Percentiles rank a stretch among this genome's conserved stretches.
These are phyloP conservation scores for Phaethon lepturus DNA, from an alignment of 2,113 vertebrate genomes.

Conservation along the genomic window DNA sequence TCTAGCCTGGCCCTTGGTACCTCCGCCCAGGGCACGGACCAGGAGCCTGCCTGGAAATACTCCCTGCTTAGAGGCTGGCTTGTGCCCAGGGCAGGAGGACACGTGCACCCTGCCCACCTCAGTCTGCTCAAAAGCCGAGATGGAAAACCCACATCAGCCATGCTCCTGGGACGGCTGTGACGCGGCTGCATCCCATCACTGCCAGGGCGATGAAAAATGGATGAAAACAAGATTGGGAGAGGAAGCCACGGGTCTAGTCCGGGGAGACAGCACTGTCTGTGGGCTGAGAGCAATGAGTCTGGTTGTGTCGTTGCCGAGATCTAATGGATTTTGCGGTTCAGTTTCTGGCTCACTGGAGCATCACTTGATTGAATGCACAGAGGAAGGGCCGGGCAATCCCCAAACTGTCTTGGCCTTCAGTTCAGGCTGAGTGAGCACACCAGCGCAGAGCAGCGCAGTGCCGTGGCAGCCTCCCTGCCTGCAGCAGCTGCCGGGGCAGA, in stretches of 20 bases:
- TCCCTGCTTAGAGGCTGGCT: neutral
- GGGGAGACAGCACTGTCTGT: neutral
- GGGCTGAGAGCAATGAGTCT: neutral
- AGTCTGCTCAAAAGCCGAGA: neutral
- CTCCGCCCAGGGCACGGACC: accelerated
- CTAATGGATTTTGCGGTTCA: neutral
- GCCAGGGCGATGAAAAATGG: neutral
- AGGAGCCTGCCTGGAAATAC: neutral
- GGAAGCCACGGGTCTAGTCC: accelerated
- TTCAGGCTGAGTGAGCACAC: neutral
- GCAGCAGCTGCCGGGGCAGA: neutral
- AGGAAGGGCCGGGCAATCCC: neutral
- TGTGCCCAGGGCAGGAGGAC: neutral
- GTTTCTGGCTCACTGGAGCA: constrained; percentile 48
- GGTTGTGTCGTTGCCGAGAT: neutral
- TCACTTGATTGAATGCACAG: neutral
- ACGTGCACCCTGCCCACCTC: accelerated
- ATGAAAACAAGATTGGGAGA: neutral
- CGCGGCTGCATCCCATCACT: neutral
- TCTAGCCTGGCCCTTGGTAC: accelerated
- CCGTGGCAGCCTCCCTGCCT: neutral
- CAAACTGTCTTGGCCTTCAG: neutral
- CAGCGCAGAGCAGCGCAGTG: accelerated
- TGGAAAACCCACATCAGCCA: neutral
- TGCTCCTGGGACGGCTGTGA: accelerated